Conservation (phyloP, 2,797 vertebrate genomes). For the Melanotaenia nigrans region DNA sequence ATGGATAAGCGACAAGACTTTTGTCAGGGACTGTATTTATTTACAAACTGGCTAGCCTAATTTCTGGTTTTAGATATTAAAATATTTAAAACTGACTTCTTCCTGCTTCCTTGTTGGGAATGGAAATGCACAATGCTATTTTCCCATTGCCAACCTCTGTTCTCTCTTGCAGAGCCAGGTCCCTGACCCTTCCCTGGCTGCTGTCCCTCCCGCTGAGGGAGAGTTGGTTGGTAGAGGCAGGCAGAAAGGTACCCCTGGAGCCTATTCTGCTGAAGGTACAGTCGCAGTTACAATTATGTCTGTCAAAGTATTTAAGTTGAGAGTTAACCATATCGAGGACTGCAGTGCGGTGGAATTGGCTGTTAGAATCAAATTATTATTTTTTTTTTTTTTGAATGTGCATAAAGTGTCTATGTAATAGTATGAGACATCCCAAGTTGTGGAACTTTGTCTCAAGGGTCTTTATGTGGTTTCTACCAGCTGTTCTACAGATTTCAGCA, state of each 20-base stretch:
- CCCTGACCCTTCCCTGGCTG: conserved; percentile 23
- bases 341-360: background rate
- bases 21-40: background rate
- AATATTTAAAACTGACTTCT: background rate
- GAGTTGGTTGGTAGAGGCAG: conserved; percentile 79
- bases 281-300: background rate
- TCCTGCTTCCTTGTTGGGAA: background rate
- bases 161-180: conserved; percentile 35
- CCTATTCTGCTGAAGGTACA: conserved; percentile 78
- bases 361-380: background rate
- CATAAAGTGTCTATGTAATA: background rate
- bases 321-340: background rate
- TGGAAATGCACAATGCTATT: background rate
- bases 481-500: conserved; percentile 84
- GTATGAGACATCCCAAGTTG: background rate
- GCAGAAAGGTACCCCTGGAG: conserved; percentile 67
- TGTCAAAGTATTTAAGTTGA: background rate
- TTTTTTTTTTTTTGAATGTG: background rate
- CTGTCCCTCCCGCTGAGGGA: conserved; percentile 43
- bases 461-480: conserved; percentile 36
- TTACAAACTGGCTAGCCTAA: background rate
- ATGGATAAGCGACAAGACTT: no score
- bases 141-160: background rate
- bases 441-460: background rate
- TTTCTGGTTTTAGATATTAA: background rate